These are phyloP conservation scores for Aphelenchoides fujianensis DNA, from an alignment of 1,140 invertebrate species.

Conservation along the genomic window DNA sequence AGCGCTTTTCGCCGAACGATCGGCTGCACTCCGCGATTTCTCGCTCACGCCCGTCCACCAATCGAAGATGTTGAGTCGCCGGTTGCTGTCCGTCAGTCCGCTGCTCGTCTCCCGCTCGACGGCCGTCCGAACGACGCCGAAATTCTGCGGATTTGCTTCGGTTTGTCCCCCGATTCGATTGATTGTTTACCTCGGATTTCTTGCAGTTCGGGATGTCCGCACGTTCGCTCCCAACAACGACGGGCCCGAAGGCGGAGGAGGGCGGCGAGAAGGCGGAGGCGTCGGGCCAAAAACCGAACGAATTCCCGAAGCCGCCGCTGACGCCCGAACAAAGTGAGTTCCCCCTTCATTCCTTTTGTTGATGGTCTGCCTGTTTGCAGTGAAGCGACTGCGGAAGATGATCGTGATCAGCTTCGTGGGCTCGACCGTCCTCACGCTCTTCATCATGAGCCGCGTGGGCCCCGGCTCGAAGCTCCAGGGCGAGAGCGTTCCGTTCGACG, in stretches of 20 bases:
- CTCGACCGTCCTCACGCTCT: neutral
- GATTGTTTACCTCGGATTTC: neutral
- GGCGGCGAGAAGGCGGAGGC: neutral
- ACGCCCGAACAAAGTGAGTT: neutral
- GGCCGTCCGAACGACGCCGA: too few species aligned
- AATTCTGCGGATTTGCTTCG: too few species aligned
- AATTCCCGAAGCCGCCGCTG: neutral
- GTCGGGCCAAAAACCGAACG: neutral
- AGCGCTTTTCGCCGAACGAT: too few species aligned
- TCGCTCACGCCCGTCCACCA: neutral
- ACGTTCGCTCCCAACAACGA: neutral
- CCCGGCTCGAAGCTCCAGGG: neutral
- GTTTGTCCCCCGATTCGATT: constrained; percentile 84
- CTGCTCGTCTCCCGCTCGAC: neutral
- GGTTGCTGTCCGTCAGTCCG: neutral
- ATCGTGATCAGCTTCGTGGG: neutral
- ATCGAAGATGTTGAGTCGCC: neutral
- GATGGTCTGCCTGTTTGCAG: neutral
- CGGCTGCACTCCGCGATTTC: too few species aligned
- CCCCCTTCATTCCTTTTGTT: neutral
- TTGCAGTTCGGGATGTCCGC: neutral
- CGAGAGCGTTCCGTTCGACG: constrained; percentile 8
- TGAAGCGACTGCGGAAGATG: neutral
- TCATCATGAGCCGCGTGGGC: too few species aligned
- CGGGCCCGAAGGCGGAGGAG: neutral